Evolutionary conservation across 2,797 vertebrate genomes (phyloP), one percentile per base, ranked within the genome.

Genomic region (Chlorospingus flavigularis): DNA sequence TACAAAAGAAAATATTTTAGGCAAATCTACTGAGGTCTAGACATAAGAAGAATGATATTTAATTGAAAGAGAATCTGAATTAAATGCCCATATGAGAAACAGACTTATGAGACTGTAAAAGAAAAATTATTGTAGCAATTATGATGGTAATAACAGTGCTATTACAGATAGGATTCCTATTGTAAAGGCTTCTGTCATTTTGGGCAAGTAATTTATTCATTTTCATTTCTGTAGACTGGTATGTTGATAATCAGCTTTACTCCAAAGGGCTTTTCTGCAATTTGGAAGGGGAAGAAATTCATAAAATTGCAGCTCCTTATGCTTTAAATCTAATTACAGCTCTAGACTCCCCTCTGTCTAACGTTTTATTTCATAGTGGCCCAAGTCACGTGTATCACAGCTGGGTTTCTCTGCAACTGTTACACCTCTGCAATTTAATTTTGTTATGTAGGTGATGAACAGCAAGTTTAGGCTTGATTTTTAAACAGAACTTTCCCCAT

Each of bases 151-250:
- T 96, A 66, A 18, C 77, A 86, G 87, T 57, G 43, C 57, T 54
- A 57, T 95, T 96, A 91, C 63, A 90, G 90, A 94, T 90, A 93
- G 81, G 57, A 48, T 58, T 92, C 58, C 71, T 70, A 35, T 87
- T 91, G 51, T 74, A 88, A 94, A 92, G 37, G 67, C 62, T 31
- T 30, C 9, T 19, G 30, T 86, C 81, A 7, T 6, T 57, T 72
- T 51, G 25, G 48, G 60, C 35, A 20, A 94, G 96, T 95, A 95
- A 95, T 96, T 95, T 92, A 97, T 88, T 87, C 37, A 63, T 92
- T 97, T 96, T 96, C 63, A 93, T 95, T 97, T 97, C 90, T 55
- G 80, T 90, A 70, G 81, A 74, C 67, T 95, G 66, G 78, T 74
- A 93, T 71, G 58, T 61, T 88, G 67, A 86, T 81, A 74, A 88